Conservation (phyloP, 1,140 invertebrate species). For the Acyrthosiphon pisum region DNA sequence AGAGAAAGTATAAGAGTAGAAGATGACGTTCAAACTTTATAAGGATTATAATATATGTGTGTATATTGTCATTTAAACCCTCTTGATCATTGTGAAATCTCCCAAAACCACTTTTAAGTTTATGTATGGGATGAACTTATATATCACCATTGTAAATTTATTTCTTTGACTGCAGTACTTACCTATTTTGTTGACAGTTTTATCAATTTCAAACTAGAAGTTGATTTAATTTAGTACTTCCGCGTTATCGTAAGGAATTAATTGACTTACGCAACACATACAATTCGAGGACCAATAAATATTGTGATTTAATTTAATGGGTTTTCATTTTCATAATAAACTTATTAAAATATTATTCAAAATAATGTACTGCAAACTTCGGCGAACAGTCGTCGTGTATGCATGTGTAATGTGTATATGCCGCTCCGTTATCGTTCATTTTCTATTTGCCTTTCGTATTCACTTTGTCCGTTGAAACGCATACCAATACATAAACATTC, state of each 20-base stretch:
- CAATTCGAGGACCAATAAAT: background rate
- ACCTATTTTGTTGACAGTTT: conserved; percentile 10
- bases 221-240: background rate
- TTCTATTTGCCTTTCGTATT: background rate
- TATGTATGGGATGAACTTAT: background rate
- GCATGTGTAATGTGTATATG: too few relatives aligned
- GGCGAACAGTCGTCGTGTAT: background rate
- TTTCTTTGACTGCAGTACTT: conserved; percentile 12
- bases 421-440: background rate
- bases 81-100: conserved; percentile 2
- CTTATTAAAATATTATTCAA: background rate
- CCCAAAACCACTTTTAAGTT: background rate
- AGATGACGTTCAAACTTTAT: background rate
- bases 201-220: conserved; percentile 16
- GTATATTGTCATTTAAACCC: background rate
- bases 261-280: background rate
- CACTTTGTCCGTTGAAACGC: background rate
- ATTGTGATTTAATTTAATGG: background rate
- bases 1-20: background rate
- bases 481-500: background rate
- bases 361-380: background rate
- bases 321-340: background rate
- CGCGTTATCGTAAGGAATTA: background rate
- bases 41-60: background rate
- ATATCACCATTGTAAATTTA: background rate